phyloP scores from a whole-genome alignment of 2,888 invertebrate species.

The Globia sparganii region DNA sequence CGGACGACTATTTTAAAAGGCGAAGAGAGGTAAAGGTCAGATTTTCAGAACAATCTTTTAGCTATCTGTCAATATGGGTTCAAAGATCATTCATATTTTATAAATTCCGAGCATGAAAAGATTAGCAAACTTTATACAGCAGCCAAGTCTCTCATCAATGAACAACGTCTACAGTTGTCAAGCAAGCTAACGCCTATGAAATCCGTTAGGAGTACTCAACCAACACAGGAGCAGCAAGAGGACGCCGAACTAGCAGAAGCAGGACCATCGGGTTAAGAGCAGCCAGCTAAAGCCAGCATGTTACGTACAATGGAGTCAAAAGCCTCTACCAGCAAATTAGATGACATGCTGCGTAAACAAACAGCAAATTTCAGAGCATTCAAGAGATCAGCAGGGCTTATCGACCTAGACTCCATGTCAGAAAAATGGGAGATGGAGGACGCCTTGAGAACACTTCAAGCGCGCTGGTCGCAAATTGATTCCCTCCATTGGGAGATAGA shows the following conservation, averaged over 20 bases:
- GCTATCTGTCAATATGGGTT: too few species aligned
- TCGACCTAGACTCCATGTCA: constrained; percentile 1
- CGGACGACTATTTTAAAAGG: not conserved
- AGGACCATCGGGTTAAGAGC: not conserved
- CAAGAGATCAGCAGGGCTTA: not conserved
- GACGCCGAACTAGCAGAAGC: not conserved
- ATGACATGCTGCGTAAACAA: not conserved
- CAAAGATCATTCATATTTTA: too few species aligned
- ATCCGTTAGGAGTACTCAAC: not conserved
- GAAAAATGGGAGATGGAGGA: not conserved
- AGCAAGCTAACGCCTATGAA: not conserved
- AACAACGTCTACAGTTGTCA: not conserved
- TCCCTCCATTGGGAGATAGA: not conserved
- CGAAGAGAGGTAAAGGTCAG: not conserved
- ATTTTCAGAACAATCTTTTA: too few species aligned
- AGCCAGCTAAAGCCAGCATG: not conserved
- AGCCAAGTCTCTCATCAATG: not conserved
- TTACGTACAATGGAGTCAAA: not conserved
- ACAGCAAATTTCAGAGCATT: not conserved
- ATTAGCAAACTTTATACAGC: too few species aligned
- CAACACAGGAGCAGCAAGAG: not conserved
- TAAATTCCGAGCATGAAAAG: too few species aligned
- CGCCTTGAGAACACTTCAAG: not conserved
- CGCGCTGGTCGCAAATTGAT: not conserved
- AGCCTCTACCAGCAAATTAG: not conserved